Evolutionary conservation across 2,888 invertebrate species (phyloP), one percentile per base, ranked within the genome.

Genomic region (Cephonodes hylas): DNA sequence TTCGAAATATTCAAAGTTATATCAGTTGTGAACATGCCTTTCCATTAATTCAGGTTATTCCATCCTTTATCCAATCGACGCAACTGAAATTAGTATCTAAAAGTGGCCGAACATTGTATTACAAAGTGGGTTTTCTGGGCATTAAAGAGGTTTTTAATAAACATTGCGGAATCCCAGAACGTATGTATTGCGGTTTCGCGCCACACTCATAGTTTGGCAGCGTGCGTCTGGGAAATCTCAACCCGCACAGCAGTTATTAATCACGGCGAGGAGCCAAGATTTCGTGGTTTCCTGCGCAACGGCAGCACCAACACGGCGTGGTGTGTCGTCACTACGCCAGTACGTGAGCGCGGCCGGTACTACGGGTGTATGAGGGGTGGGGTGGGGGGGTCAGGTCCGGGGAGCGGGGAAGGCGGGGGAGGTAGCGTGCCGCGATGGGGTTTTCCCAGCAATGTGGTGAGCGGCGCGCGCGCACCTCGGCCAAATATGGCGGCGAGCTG

Each of bases 401-500:
- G 13, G 61, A 63, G 61, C 64, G 65, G 63, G 64, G 60, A 72
- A 58, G 68, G 62, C 67, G 66, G 71, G 71, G 27, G 70, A 72
- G 70, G 61, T 66, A 66, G 66, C 73, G 69, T 66, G 66, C 65
- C 64, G 63, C 58, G 69, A 72, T 87, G 84, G 92, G 92, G 91
- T 91, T 93, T 93, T 92, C 92, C 93, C 89, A 91, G 78, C 79
- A 72, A 88, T 90, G 89, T 80, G 85, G 80, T 81, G 66, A 63
- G 75, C 77, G 71, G 76, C 80, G 81, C 79, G 72, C 77, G 76
- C 76, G 78, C 74, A 69, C 65, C 69, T 67, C 62, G 73, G 72
- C 89, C 88, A 77, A 86, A 88, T 85, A 90, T 76, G 84, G 90
- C 73, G 73, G 70, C 68, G 61, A 59, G 61, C 58, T 73, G 75